Evolutionary conservation across 2,113 vertebrate genomes (phyloP).

Genomic region (Manacus vitellinus): DNA sequence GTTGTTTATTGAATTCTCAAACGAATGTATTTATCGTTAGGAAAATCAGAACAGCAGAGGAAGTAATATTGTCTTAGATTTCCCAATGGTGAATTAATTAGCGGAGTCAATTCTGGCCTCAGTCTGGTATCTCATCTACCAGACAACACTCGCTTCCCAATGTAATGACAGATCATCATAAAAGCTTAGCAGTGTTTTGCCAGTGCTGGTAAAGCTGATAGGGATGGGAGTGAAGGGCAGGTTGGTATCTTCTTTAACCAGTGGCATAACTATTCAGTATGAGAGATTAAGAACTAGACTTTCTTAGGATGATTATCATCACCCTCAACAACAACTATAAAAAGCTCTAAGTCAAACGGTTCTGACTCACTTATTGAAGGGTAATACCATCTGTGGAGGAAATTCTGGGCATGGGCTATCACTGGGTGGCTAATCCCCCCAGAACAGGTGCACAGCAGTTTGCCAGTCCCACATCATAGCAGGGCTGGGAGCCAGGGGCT

Average conservation of each 20-base stretch:
- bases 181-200: conserved; percentile 16
- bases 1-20: conserved; percentile 20
- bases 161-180: neutral
- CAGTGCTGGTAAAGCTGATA: neutral
- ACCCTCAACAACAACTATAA: conserved; percentile 44
- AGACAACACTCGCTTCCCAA: neutral
- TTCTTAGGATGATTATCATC: conserved; percentile 6
- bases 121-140: conserved; percentile 24
- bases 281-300: conserved; percentile 9
- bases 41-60: conserved; percentile 48
- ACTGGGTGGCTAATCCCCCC: neutral
- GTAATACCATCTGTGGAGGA: conserved; percentile 32
- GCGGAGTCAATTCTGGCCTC: neutral
- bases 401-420: conserved; percentile 11
- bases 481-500: neutral
- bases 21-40: neutral
- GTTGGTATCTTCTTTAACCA: neutral
- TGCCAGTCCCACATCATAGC: neutral
- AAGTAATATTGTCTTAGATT: conserved; percentile 43
- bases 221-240: neutral
- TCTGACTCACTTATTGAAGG: conserved; percentile 54
- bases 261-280: neutral
- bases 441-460: conserved; percentile 25
- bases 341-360: conserved; percentile 51
- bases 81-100: conserved; percentile 56